These are phyloP conservation scores for Taenioides sp. DNA, from an alignment of 2,797 vertebrate species.

Conservation along the genomic window DNA sequence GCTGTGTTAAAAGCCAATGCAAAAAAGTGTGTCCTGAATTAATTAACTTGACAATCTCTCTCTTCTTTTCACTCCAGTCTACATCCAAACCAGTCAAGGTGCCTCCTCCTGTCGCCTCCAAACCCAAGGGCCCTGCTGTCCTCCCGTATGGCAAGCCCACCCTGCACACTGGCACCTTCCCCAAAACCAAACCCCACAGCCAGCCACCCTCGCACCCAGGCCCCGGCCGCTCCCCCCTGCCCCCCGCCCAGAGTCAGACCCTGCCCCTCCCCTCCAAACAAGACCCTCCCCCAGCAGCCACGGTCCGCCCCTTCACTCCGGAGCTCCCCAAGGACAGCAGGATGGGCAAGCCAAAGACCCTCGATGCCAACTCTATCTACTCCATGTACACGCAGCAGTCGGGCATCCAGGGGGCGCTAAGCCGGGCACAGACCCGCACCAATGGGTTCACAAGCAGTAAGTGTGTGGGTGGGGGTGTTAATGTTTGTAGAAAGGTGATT, in stretches of 20 bases:
- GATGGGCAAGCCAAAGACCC: constrained; percentile 86
- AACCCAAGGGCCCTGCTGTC: constrained; percentile 90
- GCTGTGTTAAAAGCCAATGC: no score
- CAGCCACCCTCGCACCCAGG: constrained; percentile 65
- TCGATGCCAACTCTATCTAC: constrained; percentile 92
- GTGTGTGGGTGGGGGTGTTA: neutral
- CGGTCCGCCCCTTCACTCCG: constrained; percentile 92
- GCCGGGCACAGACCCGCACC: constrained; percentile 78
- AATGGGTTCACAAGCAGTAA: constrained; percentile 87
- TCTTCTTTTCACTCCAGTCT: constrained; percentile 66
- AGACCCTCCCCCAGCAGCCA: constrained; percentile 89
- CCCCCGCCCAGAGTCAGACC: constrained; percentile 74
- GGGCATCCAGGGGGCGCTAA: constrained; percentile 79
- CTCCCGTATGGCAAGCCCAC: constrained; percentile 77
- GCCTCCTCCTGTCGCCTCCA: constrained; percentile 93
- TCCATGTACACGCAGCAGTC: constrained; percentile 95
- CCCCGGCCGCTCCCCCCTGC: constrained; percentile 69
- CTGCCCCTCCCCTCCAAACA: constrained; percentile 84
- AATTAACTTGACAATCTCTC: neutral
- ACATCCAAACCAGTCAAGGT: constrained; percentile 88
- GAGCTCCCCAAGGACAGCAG: constrained; percentile 86
- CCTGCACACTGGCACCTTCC: constrained; percentile 73
- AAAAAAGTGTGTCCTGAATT: no score
- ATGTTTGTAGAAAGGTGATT: constrained; percentile 17
- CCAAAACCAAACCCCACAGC: constrained; percentile 79